Percentiles rank a stretch among this genome's conserved stretches.
Conservation (phyloP, 2,113 vertebrate genomes). For the Crypturellus undulatus region DNA sequence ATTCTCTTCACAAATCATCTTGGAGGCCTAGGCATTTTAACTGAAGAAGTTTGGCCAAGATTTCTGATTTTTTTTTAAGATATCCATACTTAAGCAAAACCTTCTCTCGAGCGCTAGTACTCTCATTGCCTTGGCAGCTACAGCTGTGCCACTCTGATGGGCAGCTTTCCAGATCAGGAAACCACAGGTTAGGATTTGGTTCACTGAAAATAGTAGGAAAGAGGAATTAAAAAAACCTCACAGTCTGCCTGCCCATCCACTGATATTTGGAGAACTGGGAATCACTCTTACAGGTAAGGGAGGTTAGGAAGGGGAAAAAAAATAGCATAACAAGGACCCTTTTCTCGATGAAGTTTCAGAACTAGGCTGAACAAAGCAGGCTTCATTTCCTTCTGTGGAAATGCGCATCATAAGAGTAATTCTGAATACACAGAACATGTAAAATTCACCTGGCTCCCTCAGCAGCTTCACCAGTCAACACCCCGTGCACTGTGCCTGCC, state of each 20-base stretch:
- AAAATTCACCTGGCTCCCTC: neutral
- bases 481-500: neutral
- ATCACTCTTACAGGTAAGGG: neutral
- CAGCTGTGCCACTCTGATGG: neutral
- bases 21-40: neutral
- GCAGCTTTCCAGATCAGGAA: neutral
- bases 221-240: neutral
- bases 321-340: neutral
- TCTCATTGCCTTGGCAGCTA: neutral
- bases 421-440: neutral
- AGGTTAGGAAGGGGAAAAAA: neutral
- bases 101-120: neutral
- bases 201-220: neutral
- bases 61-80: neutral
- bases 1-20: neutral
- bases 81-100: neutral
- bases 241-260: neutral
- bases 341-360: neutral
- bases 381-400: neutral
- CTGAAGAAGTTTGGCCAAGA: neutral
- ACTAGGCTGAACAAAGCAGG: neutral
- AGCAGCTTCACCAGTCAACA: accelerated
- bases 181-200: neutral
- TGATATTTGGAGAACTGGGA: neutral
- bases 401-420: neutral